Conservation (phyloP, 1,140 invertebrate genomes). For the Vanessa atalanta region DNA sequence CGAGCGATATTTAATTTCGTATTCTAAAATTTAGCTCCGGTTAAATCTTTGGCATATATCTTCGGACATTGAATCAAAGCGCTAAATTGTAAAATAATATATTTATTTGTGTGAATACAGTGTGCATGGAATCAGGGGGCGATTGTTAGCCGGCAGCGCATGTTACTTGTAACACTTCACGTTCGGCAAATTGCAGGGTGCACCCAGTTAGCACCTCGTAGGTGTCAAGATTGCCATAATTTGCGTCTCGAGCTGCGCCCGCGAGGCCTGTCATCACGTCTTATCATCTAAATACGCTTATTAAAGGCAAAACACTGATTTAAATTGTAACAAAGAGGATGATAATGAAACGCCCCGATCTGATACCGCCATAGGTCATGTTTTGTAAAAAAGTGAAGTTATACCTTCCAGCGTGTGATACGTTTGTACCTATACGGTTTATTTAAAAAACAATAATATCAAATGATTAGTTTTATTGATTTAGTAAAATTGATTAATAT, state of each 20-base stretch:
- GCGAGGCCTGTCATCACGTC: slow-evolving; percentile 75
- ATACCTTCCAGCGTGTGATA: not conserved
- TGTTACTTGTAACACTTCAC: slow-evolving; percentile 49
- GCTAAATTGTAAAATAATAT: slow-evolving; percentile 25
- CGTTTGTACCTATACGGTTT: too few relatives aligned
- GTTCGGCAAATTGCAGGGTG: slow-evolving; percentile 74
- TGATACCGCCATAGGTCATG: slow-evolving; percentile 30
- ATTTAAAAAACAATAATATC: too few relatives aligned
- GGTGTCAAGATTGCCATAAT: slow-evolving; percentile 78
- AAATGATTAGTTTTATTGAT: too few relatives aligned
- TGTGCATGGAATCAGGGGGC: slow-evolving; percentile 56
- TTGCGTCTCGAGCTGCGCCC: slow-evolving; percentile 61
- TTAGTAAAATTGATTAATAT: too few relatives aligned
- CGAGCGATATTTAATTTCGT: slow-evolving; percentile 24
- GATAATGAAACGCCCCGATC: slow-evolving; percentile 34
- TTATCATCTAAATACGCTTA: slow-evolving; percentile 76
- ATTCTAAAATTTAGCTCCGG: not conserved
- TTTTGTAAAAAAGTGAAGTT: slow-evolving; percentile 11
- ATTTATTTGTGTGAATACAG: slow-evolving; percentile 43
- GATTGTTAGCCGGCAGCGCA: slow-evolving; percentile 50
- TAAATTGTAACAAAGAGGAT: slow-evolving; percentile 45
- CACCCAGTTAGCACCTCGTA: slow-evolving; percentile 75
- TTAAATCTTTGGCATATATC: slow-evolving; percentile 1
- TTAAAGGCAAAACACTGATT: slow-evolving; percentile 61
- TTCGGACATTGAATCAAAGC: not conserved